Percentiles rank a stretch among this genome's conserved stretches.
These are phyloP conservation scores for Incurvaria masculella DNA, from an alignment of 2,888 invertebrate genomes.

Conservation along the genomic window DNA sequence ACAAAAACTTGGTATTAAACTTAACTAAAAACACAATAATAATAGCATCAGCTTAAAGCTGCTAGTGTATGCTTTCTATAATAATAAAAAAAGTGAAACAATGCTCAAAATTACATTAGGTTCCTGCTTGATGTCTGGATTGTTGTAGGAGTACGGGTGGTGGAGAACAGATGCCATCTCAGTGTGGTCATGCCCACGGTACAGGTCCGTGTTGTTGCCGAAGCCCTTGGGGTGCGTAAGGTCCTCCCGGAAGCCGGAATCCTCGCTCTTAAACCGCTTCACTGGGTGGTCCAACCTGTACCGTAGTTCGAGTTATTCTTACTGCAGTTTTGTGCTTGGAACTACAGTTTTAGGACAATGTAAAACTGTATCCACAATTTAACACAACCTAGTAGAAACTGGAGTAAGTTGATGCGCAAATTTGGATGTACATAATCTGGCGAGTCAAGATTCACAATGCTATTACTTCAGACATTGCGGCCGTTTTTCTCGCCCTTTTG, in stretches of 20 bases:
- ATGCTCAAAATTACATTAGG: constrained; percentile 37
- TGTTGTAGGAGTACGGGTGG: constrained; percentile 27
- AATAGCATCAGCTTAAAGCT: too few species aligned
- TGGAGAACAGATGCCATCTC: constrained; percentile 43
- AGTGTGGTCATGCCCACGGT: constrained; percentile 59
- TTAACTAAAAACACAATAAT: too few species aligned
- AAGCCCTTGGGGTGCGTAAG: constrained; percentile 27
- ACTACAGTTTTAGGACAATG: not conserved
- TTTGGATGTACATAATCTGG: constrained; percentile 26
- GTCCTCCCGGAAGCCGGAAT: constrained; percentile 38
- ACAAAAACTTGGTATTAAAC: too few species aligned
- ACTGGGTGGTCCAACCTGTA: constrained; percentile 89
- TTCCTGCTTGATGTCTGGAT: constrained; percentile 59
- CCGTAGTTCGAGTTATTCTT: too few species aligned
- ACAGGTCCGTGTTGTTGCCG: constrained; percentile 44
- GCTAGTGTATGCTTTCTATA: too few species aligned
- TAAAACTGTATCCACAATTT: constrained; percentile 10
- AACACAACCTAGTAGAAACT: not conserved
- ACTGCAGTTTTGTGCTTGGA: too few species aligned
- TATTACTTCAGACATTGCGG: constrained; percentile 17
- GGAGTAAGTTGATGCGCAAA: constrained; percentile 27
- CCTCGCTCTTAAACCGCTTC: constrained; percentile 74
- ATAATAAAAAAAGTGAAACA: constrained; percentile 1
- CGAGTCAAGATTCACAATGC: constrained; percentile 31
- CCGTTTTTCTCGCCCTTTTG: constrained; percentile 18